Conservation (phyloP, 2,797 vertebrate genomes). For the Hapalemur alaotrensis region DNA sequence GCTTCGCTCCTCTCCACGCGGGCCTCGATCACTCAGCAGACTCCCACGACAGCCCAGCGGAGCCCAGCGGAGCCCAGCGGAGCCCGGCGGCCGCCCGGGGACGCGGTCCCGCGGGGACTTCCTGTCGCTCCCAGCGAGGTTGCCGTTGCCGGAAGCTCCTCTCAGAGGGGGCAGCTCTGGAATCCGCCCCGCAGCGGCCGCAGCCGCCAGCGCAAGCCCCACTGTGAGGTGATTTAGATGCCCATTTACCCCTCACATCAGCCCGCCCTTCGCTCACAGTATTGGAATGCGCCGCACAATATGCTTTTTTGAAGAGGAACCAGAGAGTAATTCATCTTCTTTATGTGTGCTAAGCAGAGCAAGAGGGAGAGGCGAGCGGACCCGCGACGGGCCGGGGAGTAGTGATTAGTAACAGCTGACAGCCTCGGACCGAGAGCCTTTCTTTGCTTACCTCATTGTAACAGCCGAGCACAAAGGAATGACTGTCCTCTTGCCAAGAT, state of each 20-base stretch:
- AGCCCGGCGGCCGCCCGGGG: background rate
- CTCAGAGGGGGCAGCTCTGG: constrained; percentile 39
- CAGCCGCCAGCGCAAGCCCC: constrained; percentile 75
- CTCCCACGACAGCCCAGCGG: background rate
- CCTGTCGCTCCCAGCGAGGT: constrained; percentile 32
- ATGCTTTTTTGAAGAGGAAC: constrained; percentile 85
- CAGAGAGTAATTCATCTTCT: constrained; percentile 87
- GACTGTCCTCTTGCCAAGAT: constrained; percentile 88
- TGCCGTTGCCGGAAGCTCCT: constrained; percentile 58
- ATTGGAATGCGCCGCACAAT: constrained; percentile 86
- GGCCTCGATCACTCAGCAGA: background rate
- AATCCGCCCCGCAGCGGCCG: constrained; percentile 77
- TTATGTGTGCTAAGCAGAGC: constrained; percentile 90
- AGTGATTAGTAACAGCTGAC: constrained; percentile 91
- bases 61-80: background rate
- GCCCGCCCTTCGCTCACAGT: constrained; percentile 82
- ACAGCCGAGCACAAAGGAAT: constrained; percentile 86
- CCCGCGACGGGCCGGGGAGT: constrained; percentile 85
- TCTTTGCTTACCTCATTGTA: constrained; percentile 88
- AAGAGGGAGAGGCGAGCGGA: constrained; percentile 85
- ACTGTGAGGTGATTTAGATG: constrained; percentile 79
- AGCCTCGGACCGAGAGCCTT: constrained; percentile 84
- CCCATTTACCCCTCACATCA: constrained; percentile 82
- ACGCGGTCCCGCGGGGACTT: background rate
- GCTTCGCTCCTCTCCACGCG: background rate